A percentile compares a stretch with the other conserved stretches of the same genome.
phyloP scores from a whole-genome alignment of 2,888 invertebrate species.

The Eubasilissa splendida region DNA sequence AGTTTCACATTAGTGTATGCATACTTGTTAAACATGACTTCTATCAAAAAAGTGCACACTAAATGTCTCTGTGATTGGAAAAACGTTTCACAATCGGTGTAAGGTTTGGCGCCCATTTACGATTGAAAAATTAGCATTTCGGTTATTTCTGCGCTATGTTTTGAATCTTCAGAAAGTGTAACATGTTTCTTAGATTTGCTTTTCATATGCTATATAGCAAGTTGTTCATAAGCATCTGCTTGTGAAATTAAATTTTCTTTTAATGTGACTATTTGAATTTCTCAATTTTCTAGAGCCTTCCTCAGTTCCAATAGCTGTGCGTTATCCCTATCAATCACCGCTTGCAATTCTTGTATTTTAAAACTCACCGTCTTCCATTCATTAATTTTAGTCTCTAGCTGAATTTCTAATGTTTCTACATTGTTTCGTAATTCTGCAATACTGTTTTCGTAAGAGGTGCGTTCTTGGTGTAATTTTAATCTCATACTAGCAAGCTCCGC shows the following conservation, averaged over 20 bases:
- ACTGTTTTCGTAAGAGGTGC: conserved; percentile 62
- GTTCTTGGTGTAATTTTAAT: conserved; percentile 71
- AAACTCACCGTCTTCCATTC: conserved; percentile 71
- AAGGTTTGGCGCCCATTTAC: no score
- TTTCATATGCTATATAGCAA: conserved; percentile 59
- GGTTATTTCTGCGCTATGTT: conserved; percentile 64
- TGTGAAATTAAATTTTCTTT: conserved; percentile 78
- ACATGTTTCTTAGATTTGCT: conserved; percentile 65
- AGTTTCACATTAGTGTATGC: no score
- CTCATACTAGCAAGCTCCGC: conserved; percentile 72
- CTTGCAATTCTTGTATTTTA: conserved; percentile 72
- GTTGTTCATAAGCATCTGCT: conserved; percentile 73
- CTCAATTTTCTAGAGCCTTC: conserved; percentile 78
- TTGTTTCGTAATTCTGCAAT: conserved; percentile 62
- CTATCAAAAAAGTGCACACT: no score
- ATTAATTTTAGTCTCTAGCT: conserved; percentile 67
- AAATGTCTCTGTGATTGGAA: no score
- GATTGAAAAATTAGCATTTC: conserved; percentile 42
- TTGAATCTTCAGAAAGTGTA: conserved; percentile 69
- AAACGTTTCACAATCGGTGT: no score
- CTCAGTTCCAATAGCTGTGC: conserved; percentile 74
- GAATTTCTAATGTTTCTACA: conserved; percentile 62
- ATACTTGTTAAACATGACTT: no score
- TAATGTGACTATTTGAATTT: conserved; percentile 81
- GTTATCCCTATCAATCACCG: conserved; percentile 71